A percentile compares a stretch with the other conserved stretches of the same genome.
These are phyloP conservation scores for Ammodytes marinus DNA, from an alignment of 2,113 vertebrate species.

Conservation along the genomic window DNA sequence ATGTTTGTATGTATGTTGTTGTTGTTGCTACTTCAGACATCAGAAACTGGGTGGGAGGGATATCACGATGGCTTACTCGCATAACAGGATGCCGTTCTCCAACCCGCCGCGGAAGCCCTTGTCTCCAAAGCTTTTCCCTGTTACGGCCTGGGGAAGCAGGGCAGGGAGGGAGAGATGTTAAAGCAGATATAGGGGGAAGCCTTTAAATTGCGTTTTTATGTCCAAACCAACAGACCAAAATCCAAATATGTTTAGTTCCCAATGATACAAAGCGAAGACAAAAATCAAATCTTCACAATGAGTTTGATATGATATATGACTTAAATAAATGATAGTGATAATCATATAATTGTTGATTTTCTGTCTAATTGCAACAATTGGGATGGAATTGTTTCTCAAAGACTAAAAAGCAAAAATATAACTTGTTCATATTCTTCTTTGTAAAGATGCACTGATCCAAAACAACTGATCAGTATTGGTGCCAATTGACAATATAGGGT, in stretches of 20 bases:
- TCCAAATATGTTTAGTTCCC: not conserved
- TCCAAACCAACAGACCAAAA: not conserved
- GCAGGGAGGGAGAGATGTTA: slow-evolving; percentile 52
- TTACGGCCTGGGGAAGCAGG: slow-evolving; percentile 88
- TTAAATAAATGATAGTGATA: not conserved
- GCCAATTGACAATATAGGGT: no score
- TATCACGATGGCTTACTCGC: slow-evolving; percentile 91
- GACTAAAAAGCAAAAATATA: not conserved
- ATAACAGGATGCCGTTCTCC: slow-evolving; percentile 97
- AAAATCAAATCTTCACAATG: not conserved
- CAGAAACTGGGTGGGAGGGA: slow-evolving; percentile 32
- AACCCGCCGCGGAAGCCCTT: slow-evolving; percentile 95
- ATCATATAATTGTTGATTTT: not conserved
- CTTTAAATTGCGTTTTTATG: not conserved
- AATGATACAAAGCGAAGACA: not conserved
- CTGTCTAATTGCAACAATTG: not conserved
- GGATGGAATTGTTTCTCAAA: not conserved
- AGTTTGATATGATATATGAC: not conserved
- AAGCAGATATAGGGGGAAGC: not conserved
- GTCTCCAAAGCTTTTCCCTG: slow-evolving; percentile 94
- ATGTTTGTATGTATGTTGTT: not conserved
- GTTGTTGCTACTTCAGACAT: slow-evolving; percentile 34
- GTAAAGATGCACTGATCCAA: no score
- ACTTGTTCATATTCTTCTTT: not conserved
- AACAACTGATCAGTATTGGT: no score